These are phyloP conservation scores for Lasioglossum leucozonium DNA, from an alignment of 2,888 invertebrate genomes.

Conservation along the genomic window DNA sequence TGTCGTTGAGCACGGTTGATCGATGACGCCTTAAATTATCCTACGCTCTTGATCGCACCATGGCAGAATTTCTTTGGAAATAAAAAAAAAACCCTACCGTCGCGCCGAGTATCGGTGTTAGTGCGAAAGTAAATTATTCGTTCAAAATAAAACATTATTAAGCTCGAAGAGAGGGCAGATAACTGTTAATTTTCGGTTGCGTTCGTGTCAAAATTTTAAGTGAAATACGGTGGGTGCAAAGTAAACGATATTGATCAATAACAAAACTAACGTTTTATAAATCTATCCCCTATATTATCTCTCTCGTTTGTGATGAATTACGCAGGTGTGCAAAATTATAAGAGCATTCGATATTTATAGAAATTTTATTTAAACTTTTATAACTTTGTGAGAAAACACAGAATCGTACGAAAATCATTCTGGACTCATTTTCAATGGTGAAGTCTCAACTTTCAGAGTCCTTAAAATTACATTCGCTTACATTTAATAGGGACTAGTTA, in stretches of 20 bases:
- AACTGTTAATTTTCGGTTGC: background rate
- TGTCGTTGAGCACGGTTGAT: conserved; percentile 5
- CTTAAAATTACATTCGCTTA: background rate
- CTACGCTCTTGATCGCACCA: conserved; percentile 11
- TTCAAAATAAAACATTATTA: conserved; percentile 19
- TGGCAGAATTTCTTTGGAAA: conserved; percentile 14
- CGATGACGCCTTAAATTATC: conserved; percentile 28
- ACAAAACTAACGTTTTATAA: no score
- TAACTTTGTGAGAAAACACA: background rate
- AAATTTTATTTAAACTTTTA: background rate
- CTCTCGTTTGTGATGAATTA: background rate
- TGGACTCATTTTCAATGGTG: no score
- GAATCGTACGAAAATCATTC: no score
- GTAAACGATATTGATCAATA: no score
- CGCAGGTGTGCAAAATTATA: background rate
- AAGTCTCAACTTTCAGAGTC: no score
- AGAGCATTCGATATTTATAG: background rate
- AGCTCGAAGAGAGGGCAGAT: background rate
- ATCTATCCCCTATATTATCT: background rate
- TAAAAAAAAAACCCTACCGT: background rate
- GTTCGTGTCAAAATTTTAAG: background rate
- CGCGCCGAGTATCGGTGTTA: background rate
- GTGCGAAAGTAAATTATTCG: conserved; percentile 14
- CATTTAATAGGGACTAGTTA: background rate
- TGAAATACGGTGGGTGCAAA: background rate